Evolutionary conservation across 2,797 vertebrate species (phyloP), one percentile per base, ranked within the genome.

Genomic region (Melanotaenia trifasciata): DNA sequence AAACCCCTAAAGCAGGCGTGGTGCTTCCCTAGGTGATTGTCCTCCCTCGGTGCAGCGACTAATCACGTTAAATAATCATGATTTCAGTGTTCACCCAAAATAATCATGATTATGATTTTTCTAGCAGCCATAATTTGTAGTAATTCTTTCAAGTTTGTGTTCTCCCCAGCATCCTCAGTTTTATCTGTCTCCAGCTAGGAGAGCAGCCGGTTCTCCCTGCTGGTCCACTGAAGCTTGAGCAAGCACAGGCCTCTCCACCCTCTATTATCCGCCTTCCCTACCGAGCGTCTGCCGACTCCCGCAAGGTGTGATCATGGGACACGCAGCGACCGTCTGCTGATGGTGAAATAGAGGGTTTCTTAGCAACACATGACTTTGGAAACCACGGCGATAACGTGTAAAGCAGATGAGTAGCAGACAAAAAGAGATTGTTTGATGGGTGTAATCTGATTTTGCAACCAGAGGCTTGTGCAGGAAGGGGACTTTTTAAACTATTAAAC

Each of bases 361-460:
- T 58, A 64, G 79, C 84, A 89, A 89, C 92, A 85, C 87, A 85
- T 94, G 92, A 94, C 90, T 93, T 83, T 92, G 87, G 86, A 92
- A 94, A 91, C 84, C 82, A 66, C 33, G 0, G 78, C 0, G 71
- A 90, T 94, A 92, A 91, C 84, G 79, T 90, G 88, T 84, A 83
- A 85, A 89, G 82, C 81, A 86, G 89, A 80, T 43, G 22, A 70
- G 74, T 79, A 73, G 79, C 71, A 87, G 75, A 94, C 91, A 94
- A 91, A 75, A 87, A 78, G 79, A 79, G 85, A 83, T 87, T 93
- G 93, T 94, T 84, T 87, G 72, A 80, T 70, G 63, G 78, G 59
- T 22, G 64, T 93, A 94, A 95, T 94, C 86, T 89, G 91, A 94
- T 94, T 94, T 92, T 87, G 81, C 84, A 70, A 73, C 75, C 81